These are phyloP conservation scores for Eubasilissa splendida DNA, from an alignment of 2,888 invertebrate genomes.

Conservation along the genomic window DNA sequence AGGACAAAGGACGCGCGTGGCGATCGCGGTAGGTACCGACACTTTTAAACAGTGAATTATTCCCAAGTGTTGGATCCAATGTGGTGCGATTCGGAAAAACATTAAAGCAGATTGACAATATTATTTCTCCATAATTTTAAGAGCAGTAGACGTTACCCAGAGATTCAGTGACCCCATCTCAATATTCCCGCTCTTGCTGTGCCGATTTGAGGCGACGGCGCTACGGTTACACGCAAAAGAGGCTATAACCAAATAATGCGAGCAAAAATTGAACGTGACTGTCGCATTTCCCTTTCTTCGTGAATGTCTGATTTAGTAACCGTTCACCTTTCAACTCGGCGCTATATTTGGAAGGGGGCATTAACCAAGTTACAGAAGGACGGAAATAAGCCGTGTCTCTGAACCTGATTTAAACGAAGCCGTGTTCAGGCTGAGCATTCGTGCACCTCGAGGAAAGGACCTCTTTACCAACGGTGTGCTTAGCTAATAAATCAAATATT, in stretches of 20 bases:
- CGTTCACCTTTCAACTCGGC: constrained; percentile 32
- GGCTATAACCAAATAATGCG: background rate
- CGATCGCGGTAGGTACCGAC: too few relatives aligned
- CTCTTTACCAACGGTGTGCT: too few relatives aligned
- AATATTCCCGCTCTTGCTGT: background rate
- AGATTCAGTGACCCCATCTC: constrained; percentile 16
- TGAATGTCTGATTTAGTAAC: constrained; percentile 1
- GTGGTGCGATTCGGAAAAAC: too few relatives aligned
- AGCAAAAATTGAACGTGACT: background rate
- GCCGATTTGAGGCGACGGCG: background rate
- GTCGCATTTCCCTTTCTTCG: background rate
- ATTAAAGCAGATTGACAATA: background rate
- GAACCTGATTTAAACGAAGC: constrained; percentile 14
- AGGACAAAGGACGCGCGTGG: too few relatives aligned
- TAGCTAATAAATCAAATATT: too few relatives aligned
- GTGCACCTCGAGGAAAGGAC: background rate
- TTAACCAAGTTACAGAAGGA: constrained; percentile 31
- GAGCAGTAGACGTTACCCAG: constrained; percentile 3
- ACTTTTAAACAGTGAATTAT: too few relatives aligned
- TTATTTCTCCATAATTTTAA: background rate
- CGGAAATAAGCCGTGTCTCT: constrained; percentile 32
- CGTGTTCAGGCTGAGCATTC: background rate
- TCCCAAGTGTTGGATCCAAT: too few relatives aligned
- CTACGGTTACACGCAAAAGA: background rate
- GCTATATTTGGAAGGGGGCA: constrained; percentile 24